phyloP scores from a whole-genome alignment of 2,113 vertebrate species.

The Brachypteracias leptosomus region DNA sequence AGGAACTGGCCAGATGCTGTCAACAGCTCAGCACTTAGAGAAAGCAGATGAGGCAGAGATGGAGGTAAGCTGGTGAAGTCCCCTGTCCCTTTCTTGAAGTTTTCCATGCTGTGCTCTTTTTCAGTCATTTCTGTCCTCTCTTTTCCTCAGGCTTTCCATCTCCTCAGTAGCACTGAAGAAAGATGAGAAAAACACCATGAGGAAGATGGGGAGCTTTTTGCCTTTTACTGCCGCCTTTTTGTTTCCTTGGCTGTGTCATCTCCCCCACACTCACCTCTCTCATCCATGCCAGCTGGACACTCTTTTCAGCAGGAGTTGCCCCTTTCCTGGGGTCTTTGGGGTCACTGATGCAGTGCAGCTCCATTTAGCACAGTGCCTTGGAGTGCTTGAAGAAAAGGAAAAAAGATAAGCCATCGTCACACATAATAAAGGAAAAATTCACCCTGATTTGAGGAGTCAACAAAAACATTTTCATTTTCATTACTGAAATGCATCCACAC shows the following conservation, averaged over 20 bases:
- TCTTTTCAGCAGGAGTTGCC: not conserved
- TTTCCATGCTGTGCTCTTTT: not conserved
- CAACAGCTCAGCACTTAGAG: not conserved
- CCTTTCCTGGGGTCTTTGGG: not conserved
- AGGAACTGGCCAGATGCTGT: not conserved
- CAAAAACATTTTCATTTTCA: not conserved
- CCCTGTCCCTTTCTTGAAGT: not conserved
- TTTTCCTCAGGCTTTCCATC: not conserved
- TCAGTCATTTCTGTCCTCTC: not conserved
- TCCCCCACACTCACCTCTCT: not conserved
- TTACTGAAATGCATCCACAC: not conserved
- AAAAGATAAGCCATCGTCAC: not conserved
- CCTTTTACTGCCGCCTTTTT: not conserved
- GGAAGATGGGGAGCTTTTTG: not conserved
- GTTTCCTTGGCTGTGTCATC: not conserved
- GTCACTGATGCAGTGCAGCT: not conserved
- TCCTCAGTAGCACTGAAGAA: not conserved
- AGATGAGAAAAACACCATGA: not conserved
- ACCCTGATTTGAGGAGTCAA: not conserved
- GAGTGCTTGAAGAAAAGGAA: not conserved
- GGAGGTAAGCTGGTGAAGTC: not conserved
- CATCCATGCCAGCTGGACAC: not conserved
- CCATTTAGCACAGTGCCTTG: not conserved
- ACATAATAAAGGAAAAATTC: not conserved
- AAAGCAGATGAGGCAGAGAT: not conserved